These are phyloP conservation scores for Ischnura elegans DNA, from an alignment of 2,888 invertebrate species.

Conservation along the genomic window DNA sequence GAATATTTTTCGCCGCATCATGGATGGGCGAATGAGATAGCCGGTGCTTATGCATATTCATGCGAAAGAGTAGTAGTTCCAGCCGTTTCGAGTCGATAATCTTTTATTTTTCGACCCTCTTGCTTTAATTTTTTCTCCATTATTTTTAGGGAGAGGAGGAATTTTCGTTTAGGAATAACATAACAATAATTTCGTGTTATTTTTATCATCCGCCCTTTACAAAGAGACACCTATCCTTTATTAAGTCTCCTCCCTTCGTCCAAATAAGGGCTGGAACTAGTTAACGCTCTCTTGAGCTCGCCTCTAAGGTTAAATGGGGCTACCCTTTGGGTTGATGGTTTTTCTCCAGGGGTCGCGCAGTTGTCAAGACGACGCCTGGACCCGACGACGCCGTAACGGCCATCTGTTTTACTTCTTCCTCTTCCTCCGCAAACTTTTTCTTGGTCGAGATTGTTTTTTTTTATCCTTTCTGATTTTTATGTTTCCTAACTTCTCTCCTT, in stretches of 20 bases:
- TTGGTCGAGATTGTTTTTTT: slow-evolving; percentile 16
- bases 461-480: neutral
- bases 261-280: neutral
- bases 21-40: neutral
- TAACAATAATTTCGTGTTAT: neutral
- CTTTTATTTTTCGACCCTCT: neutral
- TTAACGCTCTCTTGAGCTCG: neutral
- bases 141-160: neutral
- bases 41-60: neutral
- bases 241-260: neutral
- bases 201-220: neutral
- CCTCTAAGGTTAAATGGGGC: neutral
- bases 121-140: too few species aligned
- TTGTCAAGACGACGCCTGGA: slow-evolving; percentile 14
- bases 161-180: neutral
- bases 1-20: neutral
- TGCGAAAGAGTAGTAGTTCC: neutral
- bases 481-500: neutral
- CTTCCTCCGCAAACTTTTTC: neutral
- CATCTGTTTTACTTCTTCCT: neutral
- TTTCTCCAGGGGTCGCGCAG: neutral
- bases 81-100: neutral
- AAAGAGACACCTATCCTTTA: neutral
- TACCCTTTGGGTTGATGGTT: slow-evolving; percentile 20
- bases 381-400: slow-evolving; percentile 23